Conservation (phyloP, 2,888 invertebrate genomes). For the Cryptus armator region DNA sequence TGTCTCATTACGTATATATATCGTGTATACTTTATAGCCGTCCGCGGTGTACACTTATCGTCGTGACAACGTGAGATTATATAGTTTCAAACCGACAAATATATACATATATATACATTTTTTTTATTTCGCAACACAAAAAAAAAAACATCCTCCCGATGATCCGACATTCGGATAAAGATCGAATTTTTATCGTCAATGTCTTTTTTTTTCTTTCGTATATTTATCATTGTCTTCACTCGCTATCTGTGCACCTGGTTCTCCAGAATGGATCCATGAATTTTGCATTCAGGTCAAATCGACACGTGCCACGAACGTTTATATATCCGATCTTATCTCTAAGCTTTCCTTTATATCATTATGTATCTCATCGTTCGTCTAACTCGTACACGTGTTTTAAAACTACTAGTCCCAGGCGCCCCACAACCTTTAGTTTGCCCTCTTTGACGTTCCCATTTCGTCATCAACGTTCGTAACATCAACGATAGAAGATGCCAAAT, state of each 20-base stretch:
- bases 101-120: neutral
- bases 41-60: neutral
- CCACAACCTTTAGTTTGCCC: neutral
- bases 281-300: constrained; percentile 72
- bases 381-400: constrained; percentile 64
- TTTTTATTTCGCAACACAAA: neutral
- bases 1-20: neutral
- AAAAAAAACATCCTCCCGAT: no score
- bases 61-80: neutral
- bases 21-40: neutral
- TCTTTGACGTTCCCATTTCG: neutral
- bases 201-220: constrained; percentile 20
- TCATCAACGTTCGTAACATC: neutral
- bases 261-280: constrained; percentile 60
- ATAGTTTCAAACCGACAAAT: neutral
- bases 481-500: neutral
- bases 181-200: neutral
- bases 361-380: neutral
- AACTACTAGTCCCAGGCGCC: neutral
- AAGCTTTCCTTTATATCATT: constrained; percentile 29
- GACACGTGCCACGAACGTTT: constrained; percentile 36
- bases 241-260: constrained; percentile 13
- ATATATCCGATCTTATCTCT: constrained; percentile 3
- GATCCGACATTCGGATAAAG: neutral
- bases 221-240: constrained; percentile 4